Percentiles rank a stretch among this genome's conserved stretches.
Conservation (phyloP, 2,113 vertebrate genomes). For the Formicarius rufipectus region DNA sequence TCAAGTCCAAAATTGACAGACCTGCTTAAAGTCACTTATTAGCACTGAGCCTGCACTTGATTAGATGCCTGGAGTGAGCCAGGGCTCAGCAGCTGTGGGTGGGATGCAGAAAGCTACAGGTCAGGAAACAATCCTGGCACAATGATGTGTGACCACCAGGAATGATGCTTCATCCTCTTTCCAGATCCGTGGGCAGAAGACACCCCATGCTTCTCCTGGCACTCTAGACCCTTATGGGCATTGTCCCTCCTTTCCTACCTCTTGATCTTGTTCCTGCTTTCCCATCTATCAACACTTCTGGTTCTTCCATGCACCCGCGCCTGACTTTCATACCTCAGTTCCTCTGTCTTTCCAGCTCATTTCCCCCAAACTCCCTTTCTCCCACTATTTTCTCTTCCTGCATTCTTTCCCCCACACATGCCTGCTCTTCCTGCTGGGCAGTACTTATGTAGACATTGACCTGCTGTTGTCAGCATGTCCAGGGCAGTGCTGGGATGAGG, state of each 20-base stretch:
- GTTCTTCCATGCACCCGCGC: not conserved
- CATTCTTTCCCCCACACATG: accelerated
- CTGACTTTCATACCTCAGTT: not conserved
- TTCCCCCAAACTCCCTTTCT: not conserved
- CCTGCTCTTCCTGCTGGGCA: not conserved
- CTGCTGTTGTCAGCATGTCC: not conserved
- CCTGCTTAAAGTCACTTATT: constrained; percentile 10
- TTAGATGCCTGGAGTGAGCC: not conserved
- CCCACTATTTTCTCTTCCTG: not conserved
- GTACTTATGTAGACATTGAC: not conserved
- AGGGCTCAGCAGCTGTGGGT: not conserved
- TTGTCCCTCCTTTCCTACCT: not conserved
- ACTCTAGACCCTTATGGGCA: not conserved
- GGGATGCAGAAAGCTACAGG: not conserved
- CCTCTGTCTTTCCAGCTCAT: not conserved
- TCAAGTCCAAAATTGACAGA: not conserved
- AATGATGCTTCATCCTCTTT: not conserved
- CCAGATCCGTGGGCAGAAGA: not conserved
- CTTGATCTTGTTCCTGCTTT: not conserved
- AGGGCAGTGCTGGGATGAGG: not conserved
- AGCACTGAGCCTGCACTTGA: not conserved
- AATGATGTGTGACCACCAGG: not conserved
- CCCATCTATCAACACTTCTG: not conserved
- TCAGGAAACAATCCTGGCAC: not conserved
- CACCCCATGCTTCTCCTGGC: accelerated